Base-by-base conservation (phyloP, 2,113 vertebrate species). In the Daboia siamensis region DNA sequence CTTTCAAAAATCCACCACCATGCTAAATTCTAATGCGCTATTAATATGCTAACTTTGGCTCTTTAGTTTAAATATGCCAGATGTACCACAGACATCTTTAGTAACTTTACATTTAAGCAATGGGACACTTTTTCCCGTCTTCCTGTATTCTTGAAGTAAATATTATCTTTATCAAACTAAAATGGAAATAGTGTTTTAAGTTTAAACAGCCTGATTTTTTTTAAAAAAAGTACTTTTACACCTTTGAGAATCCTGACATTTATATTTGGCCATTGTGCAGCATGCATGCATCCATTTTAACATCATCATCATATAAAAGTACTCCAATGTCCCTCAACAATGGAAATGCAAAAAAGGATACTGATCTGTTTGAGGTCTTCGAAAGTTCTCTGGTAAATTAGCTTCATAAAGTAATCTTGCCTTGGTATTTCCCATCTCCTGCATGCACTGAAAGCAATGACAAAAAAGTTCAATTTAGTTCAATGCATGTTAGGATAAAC, bases 351-450 rank as follows among this genome's bases (percentile, higher is more conserved):
- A 93, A 94, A 80, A 94, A 99, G 98, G 99, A 99, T 99, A 99
- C 99, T 99, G 99, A 97, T 99, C 99, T 39, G 99, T 99, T 95
- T 99, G 99, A 93, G 99, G 99, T 95, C 99, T 98, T 97, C 98
- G 98, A 97, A 99, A 99, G 96, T 97, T 98, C 94, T 99, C 99
- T 93, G 99, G 99, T 93, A 99, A 98, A 96, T 99, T 98, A 94
- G 98, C 99, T 98, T 99, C 99, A 93, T 99, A 99, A 80, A 99
- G 98, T 96, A 97, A 96, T 93, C 97, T 98, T 97, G 99, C 99
- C 97, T 98, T 98, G 94, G 96, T 98, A 98, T 99, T 99, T 95
- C 99, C 99, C 98, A 99, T 99, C 97, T 99, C 99, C 96, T 99
- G 98, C 98, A 99, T 98, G 85, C 99, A 99, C 99, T 99, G 94